A percentile compares a stretch with the other conserved stretches of the same genome.
These are phyloP conservation scores for Tychaedon coryphoeus DNA, from an alignment of 2,113 vertebrate species.

Conservation along the genomic window DNA sequence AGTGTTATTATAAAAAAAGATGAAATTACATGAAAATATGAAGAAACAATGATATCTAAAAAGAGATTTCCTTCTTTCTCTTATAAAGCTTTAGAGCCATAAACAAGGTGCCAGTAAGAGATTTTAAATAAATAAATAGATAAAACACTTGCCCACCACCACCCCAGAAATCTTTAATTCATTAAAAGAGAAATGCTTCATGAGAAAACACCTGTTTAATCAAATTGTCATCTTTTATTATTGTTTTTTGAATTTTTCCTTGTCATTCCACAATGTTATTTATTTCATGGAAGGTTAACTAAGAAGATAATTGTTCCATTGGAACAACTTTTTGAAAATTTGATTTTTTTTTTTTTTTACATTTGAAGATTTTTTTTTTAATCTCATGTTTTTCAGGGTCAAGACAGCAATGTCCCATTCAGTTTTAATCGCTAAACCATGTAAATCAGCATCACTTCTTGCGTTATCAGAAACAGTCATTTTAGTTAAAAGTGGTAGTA, in stretches of 20 bases:
- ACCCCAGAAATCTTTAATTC: background rate
- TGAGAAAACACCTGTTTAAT: background rate
- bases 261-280: background rate
- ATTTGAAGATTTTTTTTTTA: background rate
- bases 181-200: background rate
- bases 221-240: background rate
- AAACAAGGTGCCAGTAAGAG: background rate
- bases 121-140: background rate
- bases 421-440: background rate
- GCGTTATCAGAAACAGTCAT: background rate
- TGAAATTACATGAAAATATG: background rate
- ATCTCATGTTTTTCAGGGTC: background rate
- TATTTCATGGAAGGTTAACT: background rate
- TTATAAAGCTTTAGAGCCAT: background rate
- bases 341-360: background rate
- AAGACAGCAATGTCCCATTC: background rate
- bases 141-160: background rate
- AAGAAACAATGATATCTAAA: background rate
- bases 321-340: background rate
- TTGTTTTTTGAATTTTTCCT: background rate
- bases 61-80: background rate
- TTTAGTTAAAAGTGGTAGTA: background rate
- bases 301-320: background rate
- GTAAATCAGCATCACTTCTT: background rate
- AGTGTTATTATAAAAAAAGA: background rate